Evolutionary conservation across 2,797 vertebrate species (phyloP).

Genomic region (Moxostoma hubbsi): DNA sequence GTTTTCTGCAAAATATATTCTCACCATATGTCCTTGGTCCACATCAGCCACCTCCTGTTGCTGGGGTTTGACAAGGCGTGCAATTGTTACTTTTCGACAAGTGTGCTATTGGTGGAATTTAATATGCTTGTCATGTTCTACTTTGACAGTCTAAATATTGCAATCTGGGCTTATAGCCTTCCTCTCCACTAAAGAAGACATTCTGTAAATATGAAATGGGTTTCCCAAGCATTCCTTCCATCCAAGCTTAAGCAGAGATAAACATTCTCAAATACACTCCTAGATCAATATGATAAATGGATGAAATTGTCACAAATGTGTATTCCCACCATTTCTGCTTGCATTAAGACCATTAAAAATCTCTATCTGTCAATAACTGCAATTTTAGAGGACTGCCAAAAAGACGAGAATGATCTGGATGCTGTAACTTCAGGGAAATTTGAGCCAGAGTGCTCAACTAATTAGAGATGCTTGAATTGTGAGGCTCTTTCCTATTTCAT

Average conservation of each 20-base stretch:
- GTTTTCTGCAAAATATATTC: slow-evolving; percentile 34
- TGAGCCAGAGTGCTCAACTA: slow-evolving; percentile 59
- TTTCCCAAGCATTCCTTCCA: slow-evolving; percentile 71
- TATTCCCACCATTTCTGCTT: slow-evolving; percentile 69
- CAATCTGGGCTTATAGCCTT: slow-evolving; percentile 69
- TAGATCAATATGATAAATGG: slow-evolving; percentile 72
- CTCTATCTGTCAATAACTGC: slow-evolving; percentile 48
- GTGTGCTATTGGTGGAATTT: slow-evolving; percentile 59
- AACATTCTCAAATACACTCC: slow-evolving; percentile 67
- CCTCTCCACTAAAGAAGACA: slow-evolving; percentile 49
- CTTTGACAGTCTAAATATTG: slow-evolving; percentile 78
- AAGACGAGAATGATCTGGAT: slow-evolving; percentile 53
- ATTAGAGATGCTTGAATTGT: slow-evolving; percentile 41
- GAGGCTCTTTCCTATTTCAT: slow-evolving; percentile 20
- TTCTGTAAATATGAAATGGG: slow-evolving; percentile 67
- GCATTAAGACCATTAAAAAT: slow-evolving; percentile 64
- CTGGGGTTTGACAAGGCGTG: slow-evolving; percentile 56
- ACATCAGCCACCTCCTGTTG: slow-evolving; percentile 50
- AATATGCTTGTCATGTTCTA: slow-evolving; percentile 69
- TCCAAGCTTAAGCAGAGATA: slow-evolving; percentile 70
- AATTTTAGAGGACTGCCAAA: slow-evolving; percentile 40
- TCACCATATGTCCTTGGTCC: slow-evolving; percentile 52
- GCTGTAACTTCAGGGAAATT: slow-evolving; percentile 58
- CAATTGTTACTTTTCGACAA: slow-evolving; percentile 55
- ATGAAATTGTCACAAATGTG: slow-evolving; percentile 69